Percentiles rank a stretch among this genome's conserved stretches.
These are phyloP conservation scores for Porites australiensis DNA, from an alignment of 64 coral and sea anemone genomes.

Conservation along the genomic window DNA sequence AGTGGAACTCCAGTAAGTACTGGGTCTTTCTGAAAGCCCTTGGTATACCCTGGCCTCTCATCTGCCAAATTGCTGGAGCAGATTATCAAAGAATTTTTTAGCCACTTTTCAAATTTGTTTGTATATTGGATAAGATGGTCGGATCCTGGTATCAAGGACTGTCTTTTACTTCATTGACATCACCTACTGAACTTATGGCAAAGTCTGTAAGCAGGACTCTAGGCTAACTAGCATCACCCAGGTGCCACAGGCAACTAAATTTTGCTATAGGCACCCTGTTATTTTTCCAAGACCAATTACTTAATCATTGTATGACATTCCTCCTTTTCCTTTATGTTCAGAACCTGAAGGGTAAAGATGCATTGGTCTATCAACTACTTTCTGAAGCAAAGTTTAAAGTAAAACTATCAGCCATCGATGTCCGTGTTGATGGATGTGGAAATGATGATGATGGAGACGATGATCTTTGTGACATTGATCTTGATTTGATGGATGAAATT, in stretches of 20 bases:
- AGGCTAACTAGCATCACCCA: neutral
- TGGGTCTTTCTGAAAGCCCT: neutral
- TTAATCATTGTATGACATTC: too few species aligned
- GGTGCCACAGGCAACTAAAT: neutral
- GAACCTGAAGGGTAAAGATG: too few species aligned
- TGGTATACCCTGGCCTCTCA: neutral
- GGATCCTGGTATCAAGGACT: neutral
- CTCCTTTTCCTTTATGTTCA: too few species aligned
- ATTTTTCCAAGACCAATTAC: too few species aligned
- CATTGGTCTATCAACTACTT: too few species aligned
- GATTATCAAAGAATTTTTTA: neutral
- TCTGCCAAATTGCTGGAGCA: neutral
- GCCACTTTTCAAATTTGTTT: conserved; percentile 1
- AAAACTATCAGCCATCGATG: too few species aligned
- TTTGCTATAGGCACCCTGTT: neutral
- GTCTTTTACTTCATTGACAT: neutral
- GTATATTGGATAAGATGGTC: neutral
- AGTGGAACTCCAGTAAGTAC: neutral
- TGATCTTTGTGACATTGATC: too few species aligned
- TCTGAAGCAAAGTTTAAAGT: too few species aligned
- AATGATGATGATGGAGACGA: too few species aligned
- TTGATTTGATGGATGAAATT: too few species aligned
- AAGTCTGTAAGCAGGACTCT: neutral
- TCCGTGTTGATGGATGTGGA: too few species aligned
- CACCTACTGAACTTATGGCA: conserved; percentile 1